A percentile compares a stretch with the other conserved stretches of the same genome.
Evolutionary conservation across 2,113 vertebrate genomes (phyloP).

Genomic region (Oryzias melastigma): DNA sequence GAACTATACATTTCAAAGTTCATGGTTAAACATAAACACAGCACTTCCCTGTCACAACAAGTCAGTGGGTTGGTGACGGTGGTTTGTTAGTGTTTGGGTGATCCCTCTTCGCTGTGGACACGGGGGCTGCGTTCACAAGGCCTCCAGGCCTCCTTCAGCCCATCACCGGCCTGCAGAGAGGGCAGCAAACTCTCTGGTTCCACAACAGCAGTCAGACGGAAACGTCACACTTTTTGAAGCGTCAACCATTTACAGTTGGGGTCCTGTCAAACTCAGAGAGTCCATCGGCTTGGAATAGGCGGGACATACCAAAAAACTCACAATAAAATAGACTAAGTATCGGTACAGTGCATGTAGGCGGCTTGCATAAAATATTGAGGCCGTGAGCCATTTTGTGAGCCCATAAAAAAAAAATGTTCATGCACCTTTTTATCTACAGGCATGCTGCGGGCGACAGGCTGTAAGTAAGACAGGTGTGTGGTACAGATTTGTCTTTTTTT

Average conservation of each 20-base stretch:
- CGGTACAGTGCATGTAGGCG: too few species aligned
- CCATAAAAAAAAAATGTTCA: too few species aligned
- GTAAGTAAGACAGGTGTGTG: too few species aligned
- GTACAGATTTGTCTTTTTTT: too few species aligned
- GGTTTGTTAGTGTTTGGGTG: slow-evolving; percentile 67
- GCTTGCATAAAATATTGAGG: too few species aligned
- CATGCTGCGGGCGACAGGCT: too few species aligned
- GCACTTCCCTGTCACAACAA: slow-evolving; percentile 74
- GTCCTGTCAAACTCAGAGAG: not conserved
- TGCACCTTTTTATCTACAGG: too few species aligned
- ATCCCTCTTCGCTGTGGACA: slow-evolving; percentile 61
- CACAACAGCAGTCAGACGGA: slow-evolving; percentile 41
- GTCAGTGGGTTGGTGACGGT: slow-evolving; percentile 52
- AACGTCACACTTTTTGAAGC: slow-evolving; percentile 17
- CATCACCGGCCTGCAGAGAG: slow-evolving; percentile 19
- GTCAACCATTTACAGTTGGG: slow-evolving; percentile 31
- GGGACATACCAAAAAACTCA: too few species aligned
- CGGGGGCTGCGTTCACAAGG: slow-evolving; percentile 44
- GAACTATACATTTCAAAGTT: slow-evolving; percentile 73
- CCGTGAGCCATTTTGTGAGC: too few species aligned
- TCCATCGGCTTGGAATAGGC: too few species aligned
- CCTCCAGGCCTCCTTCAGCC: slow-evolving; percentile 59
- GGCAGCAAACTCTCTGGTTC: slow-evolving; percentile 43
- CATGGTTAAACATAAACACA: slow-evolving; percentile 68
- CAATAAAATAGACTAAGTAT: too few species aligned